phyloP scores from a whole-genome alignment of 2,113 vertebrate genomes.

The Shinisaurus crocodilurus region DNA sequence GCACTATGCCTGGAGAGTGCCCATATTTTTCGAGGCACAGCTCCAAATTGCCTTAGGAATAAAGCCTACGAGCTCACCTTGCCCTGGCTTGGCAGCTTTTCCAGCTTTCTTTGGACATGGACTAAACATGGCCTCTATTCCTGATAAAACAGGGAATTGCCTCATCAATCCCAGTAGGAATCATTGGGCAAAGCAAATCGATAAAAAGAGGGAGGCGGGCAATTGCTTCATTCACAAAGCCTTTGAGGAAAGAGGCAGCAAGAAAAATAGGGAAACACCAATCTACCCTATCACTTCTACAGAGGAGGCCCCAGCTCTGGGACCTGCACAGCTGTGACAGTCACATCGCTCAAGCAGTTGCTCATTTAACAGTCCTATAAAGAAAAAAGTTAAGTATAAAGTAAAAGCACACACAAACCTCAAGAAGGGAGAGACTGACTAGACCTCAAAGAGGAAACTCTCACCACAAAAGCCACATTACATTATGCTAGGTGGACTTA shows the following conservation, averaged over 20 bases:
- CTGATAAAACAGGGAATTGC: background rate
- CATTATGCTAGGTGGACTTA: conserved; percentile 48
- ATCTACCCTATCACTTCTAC: fast-evolving
- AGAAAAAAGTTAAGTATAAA: conserved; percentile 49
- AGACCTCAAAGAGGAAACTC: conserved; percentile 13
- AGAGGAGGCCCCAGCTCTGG: background rate
- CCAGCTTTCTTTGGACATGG: too few species aligned
- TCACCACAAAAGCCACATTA: conserved; percentile 40
- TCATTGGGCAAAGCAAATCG: background rate
- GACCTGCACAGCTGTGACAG: conserved; percentile 19
- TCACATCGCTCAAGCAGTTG: conserved; percentile 12
- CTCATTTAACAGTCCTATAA: conserved; percentile 57
- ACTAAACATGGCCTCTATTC: background rate
- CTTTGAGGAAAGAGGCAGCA: background rate
- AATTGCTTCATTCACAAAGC: background rate
- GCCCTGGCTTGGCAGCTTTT: background rate
- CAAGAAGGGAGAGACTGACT: conserved; percentile 1
- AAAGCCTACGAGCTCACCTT: background rate
- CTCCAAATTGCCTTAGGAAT: background rate
- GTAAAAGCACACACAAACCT: conserved; percentile 19
- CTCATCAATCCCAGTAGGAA: background rate
- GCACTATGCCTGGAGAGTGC: too few species aligned
- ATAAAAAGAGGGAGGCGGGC: background rate
- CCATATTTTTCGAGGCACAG: background rate
- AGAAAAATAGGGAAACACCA: background rate